Conservation (phyloP, 2,113 vertebrate species). For the Pogona vitticeps region DNA sequence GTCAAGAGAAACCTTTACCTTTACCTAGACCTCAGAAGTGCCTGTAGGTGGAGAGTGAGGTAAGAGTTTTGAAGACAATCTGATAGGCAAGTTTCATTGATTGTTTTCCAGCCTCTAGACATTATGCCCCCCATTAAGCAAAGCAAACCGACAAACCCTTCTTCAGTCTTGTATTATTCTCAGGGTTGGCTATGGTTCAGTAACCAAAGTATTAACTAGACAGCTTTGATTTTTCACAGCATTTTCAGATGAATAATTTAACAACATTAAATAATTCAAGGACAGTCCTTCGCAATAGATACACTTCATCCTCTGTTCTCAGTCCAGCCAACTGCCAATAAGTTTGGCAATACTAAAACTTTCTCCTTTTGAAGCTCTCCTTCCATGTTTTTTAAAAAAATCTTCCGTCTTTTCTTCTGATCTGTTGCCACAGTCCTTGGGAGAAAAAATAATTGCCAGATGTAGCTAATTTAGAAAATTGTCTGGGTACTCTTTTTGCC, state of each 20-base stretch:
- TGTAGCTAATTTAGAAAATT: background rate
- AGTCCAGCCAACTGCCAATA: background rate
- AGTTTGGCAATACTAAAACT: background rate
- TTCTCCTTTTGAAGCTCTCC: background rate
- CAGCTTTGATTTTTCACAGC: background rate
- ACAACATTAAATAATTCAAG: conserved; percentile 21
- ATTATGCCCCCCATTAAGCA: background rate
- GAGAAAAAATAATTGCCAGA: background rate
- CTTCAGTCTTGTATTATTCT: background rate
- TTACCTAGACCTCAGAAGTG: background rate
- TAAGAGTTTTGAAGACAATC: background rate
- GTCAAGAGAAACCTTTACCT: no score
- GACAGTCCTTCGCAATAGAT: background rate
- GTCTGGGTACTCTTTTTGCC: background rate
- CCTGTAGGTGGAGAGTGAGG: background rate
- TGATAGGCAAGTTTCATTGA: background rate
- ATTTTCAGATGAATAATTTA: conserved; percentile 20
- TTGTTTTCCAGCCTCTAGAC: background rate
- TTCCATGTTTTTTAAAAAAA: background rate
- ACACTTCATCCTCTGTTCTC: conserved; percentile 3
- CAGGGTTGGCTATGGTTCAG: background rate
- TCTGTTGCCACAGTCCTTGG: background rate
- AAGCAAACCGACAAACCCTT: background rate
- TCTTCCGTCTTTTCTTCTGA: background rate
- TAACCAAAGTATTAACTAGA: background rate